Base-by-base conservation (phyloP, 2,888 invertebrate species). In the Synergus laeviventris region DNA sequence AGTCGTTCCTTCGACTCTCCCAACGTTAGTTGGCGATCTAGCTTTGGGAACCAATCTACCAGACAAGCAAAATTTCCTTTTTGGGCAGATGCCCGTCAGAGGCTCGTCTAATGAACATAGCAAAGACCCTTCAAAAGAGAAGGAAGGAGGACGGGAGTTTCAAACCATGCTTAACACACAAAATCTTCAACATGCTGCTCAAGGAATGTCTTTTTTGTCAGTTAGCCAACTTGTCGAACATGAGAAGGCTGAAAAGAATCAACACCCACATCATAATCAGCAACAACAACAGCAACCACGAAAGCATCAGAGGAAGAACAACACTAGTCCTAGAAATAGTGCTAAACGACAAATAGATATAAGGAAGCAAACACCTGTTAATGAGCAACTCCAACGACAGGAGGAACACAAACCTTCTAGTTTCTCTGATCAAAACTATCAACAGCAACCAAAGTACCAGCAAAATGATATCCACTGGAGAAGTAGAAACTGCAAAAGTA, bases 191-290 rank as follows among this genome's bases (percentile, higher is more conserved):
- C 90, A 88, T 78, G 83, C 88, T 7, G 90, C 88, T 24, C 91
- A 91, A 45, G 90, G 91, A 16, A 90, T 91, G 39, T 92, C 92
- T 74, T 94, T 94, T 78, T 87, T 94, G 11, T 94, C 94, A 0
- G 94, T 94, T 0, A 94, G 94, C 86, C 94, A 94, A 78, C 86
- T 94, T n/a, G 94, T 94, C 2, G 94, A 93, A 81, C 92, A 91
- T 80, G 92, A 91, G 81, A 92, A 92, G 82, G 91, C 86, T 5
- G 89, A 90, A 38, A 91, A 91, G 75, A 85, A 83, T 45, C 87
- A 87, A 36, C 79, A 81, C 7, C 75, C 78, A 9, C 81, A 84
- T 61, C 83, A 84, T 45, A 84, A 86, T 16, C 83, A 84, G 1
- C 84, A 85, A 7, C 86, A 82, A 12, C 86, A 81, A 42, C 85